Evolutionary conservation across 2,888 invertebrate species (phyloP), one percentile per base, ranked within the genome.

Genomic region (Linhomoeus sp.): DNA sequence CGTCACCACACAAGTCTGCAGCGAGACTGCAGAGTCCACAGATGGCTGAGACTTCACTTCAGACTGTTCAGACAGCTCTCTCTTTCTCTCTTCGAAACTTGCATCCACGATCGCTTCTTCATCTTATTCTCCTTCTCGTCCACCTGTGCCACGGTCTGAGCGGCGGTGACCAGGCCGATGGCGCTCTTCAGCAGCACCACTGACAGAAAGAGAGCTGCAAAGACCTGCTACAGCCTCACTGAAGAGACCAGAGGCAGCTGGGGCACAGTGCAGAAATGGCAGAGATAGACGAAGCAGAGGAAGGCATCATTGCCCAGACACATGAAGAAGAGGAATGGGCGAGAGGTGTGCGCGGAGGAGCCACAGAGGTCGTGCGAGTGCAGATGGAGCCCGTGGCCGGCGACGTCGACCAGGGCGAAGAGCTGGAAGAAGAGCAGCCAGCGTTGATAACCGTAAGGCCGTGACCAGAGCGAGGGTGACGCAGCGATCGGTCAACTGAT

Each of bases 231-330:
- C 20, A 46, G 39, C 20, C 46, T n/a, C n/a, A n/a, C n/a, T n/a
- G n/a, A n/a, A n/a, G n/a, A n/a, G 76, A 77, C 68, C 77, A 80
- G 47, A 81, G 61, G 17, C 80, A 77, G 45, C 78, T 63, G 68
- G 47, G 87, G 87, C 61, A 90, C 90, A 61, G 77, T 75, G 53
- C 82, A 82, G 71, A 97, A 97, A 67, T 94, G 70, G 58, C 83
- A 71, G 25, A 94, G 72, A 70, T 97, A 97, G 38, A 97, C 72
- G 56, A 83, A 76, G 47, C 85, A 79, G 71, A 88, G 97, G 69
- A 97, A 97, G 3, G 85, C 76, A 69, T 97, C 97, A 70, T 97
- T 97, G 43, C 84, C 80, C n/a, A n/a, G n/a, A 68, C 97, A 97
- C 92, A 97, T 92, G 51, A 75, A 74, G 66, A 94, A 94, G 43